Evolutionary conservation across 2,888 invertebrate species (phyloP), one percentile per base, ranked within the genome.

Genomic region (Drosophila nr. perissopoda): DNA sequence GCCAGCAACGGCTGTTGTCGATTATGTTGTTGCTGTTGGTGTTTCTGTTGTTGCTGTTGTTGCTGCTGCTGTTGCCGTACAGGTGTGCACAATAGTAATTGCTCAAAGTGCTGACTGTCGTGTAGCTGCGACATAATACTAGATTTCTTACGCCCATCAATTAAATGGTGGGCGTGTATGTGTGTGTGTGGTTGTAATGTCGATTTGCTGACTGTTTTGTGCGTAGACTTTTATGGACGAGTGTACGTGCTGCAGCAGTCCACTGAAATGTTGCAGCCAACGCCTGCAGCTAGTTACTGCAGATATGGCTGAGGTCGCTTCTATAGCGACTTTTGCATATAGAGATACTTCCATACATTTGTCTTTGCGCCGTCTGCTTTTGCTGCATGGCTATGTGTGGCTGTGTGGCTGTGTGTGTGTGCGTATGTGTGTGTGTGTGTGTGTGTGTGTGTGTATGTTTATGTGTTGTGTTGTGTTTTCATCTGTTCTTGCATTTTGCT

Each of bases 31-130:
- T 52, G 31, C 13, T 46, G 18, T 16, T 49, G 34, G 1, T 54
- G 27, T 59, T 49, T 40, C 21, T 49, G 16, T 11, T 29, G 48
- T 3, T 21, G 18, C 0, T 33, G 49, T 0, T 7, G 31, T 29
- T 34, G 49, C 4, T 36, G 36, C 46, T 48, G 36, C 3, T 48
- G 18, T 10, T 29, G 53, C 25, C 42, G n/a, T 64, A 79, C 81
- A 85, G 83, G 81, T 85, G 83, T 59, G 63, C 42, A 46, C 48
- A 52, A 79, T 79, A 85, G 83, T 84, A 80, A 84, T 84, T 87
- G 87, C 71, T 69, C 76, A 74, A 73, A 76, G 76, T 78, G 70
- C 61, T 48, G 65, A 65, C 60, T 67, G 59, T 53, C 64, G 61
- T 49, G 60, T 42, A n/a, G 77, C 59, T 31, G 68, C 31, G 62